Evolutionary conservation across 2,888 invertebrate genomes (phyloP).

Genomic region (Asteroscopus sphinx): DNA sequence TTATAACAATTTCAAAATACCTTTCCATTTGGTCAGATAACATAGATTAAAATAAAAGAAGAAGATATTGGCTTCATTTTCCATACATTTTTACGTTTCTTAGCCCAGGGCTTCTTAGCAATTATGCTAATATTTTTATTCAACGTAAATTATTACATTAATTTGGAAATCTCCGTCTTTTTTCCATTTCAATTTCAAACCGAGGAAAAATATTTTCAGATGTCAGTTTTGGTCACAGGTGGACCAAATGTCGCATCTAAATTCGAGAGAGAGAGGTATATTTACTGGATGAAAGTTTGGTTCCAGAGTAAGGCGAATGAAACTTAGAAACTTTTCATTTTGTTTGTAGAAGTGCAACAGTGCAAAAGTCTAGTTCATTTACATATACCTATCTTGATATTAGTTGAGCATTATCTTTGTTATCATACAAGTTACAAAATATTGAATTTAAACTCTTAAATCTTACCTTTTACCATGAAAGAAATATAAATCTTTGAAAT

Average conservation of each 20-base stretch:
- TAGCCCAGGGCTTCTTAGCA: background rate
- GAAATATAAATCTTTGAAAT: too few relatives aligned
- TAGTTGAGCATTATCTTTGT: too few relatives aligned
- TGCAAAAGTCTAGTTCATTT: constrained; percentile 6
- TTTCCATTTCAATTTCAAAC: background rate
- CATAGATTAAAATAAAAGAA: too few relatives aligned
- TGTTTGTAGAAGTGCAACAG: background rate
- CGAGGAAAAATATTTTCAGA: constrained; percentile 11
- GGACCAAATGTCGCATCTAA: constrained; percentile 25
- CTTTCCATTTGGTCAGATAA: too few relatives aligned
- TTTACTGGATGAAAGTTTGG: constrained; percentile 36
- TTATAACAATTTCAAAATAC: too few relatives aligned
- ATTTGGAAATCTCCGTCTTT: background rate
- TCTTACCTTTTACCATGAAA: too few relatives aligned
- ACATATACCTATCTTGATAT: constrained; percentile 3
- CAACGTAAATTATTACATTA: background rate
- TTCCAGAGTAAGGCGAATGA: constrained; percentile 1
- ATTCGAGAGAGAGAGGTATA: constrained; percentile 11
- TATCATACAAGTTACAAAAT: too few relatives aligned
- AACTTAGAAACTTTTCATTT: constrained; percentile 17
- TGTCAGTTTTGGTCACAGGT: constrained; percentile 32
- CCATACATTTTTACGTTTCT: too few relatives aligned
- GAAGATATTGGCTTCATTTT: too few relatives aligned
- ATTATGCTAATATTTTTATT: background rate
- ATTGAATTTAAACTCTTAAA: too few relatives aligned